phyloP scores from a whole-genome alignment of 2,888 invertebrate genomes.

The Zygogramma bicolorata region DNA sequence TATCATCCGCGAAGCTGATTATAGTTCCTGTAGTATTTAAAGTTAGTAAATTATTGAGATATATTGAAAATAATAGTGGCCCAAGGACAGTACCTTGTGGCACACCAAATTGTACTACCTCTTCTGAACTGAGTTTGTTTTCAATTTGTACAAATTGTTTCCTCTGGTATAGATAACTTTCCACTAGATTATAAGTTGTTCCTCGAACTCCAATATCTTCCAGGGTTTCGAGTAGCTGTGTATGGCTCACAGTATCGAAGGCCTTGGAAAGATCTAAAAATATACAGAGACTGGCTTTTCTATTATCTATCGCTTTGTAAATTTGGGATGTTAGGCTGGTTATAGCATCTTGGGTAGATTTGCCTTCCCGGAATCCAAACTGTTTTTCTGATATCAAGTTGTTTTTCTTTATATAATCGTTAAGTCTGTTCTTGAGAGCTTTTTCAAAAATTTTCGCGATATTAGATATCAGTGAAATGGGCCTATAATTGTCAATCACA shows the following conservation, averaged over 20 bases:
- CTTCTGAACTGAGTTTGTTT: neutral
- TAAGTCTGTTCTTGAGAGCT: neutral
- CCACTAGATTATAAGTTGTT: neutral
- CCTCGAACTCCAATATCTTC: slow-evolving; percentile 16
- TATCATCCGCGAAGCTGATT: slow-evolving; percentile 22
- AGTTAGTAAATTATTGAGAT: slow-evolving; percentile 16
- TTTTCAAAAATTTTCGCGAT: neutral
- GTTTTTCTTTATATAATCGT: slow-evolving; percentile 11
- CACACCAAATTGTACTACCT: slow-evolving; percentile 13
- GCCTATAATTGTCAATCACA: too few species aligned
- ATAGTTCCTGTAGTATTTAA: slow-evolving; percentile 2
- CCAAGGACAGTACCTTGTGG: slow-evolving; percentile 21
- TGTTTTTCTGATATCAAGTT: slow-evolving; percentile 27
- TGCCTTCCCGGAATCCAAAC: slow-evolving; percentile 22
- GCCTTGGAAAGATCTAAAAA: slow-evolving; percentile 18
- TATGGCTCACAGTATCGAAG: neutral
- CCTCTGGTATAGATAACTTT: slow-evolving; percentile 6
- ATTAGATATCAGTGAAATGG: slow-evolving; percentile 23
- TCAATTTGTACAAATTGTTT: slow-evolving; percentile 16
- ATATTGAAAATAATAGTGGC: slow-evolving; percentile 20
- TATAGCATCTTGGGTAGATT: slow-evolving; percentile 25
- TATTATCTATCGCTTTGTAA: slow-evolving; percentile 5
- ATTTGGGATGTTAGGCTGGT: slow-evolving; percentile 3
- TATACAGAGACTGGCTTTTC: slow-evolving; percentile 12
- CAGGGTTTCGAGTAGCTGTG: slow-evolving; percentile 9